Base-by-base conservation (phyloP, 1,140 invertebrate genomes). In the Polyergus mexicanus region DNA sequence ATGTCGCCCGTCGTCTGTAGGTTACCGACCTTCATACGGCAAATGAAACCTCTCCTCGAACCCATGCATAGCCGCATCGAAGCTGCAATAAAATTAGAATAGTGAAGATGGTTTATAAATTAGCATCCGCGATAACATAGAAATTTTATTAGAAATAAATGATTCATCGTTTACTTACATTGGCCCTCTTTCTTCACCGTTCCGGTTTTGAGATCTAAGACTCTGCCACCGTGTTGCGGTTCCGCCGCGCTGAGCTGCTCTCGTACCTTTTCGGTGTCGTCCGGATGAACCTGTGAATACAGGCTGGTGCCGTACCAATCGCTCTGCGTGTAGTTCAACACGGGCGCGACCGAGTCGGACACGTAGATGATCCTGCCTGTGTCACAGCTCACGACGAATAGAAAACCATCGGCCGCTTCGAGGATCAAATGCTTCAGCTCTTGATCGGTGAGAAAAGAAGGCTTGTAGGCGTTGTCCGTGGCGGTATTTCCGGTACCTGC, bases 131-230 rank as follows among this genome's bases (percentile, higher is more conserved):
- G 32, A 54, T 22, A 10, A 32, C 28, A 0, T 16, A 10, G 11
- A 68, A 38, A 69, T 19, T 47, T 10, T 11, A 22, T 32, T 1
- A n/a, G 38, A 62, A 76, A n/a, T 13, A 19, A 35, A 3, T 19
- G 16, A 66, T 66, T 32, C 3, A 4, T 68, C 56, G 16, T 60
- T 54, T 54, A 95, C 97, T 97, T 95, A 98, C 97, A 98, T 95
- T 99, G 99, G 2, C 99, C 98, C 95, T 99, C 99, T 95, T 99
- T 99, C 93, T 99, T 99, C 0, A 99, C 99, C 10, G 99, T 99
- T 66, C 99, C 99, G 60, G 99, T 98, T 96, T 99, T 99, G 11
- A 99, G 95, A 95, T 99, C 99, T 63, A 99, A 95, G 87, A 99
- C 99, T 84, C 99, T 96, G 1, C 99, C 99, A 1, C 98, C 98